Evolutionary conservation across 2,888 invertebrate genomes (phyloP).

Genomic region (Polymixis flavicincta): DNA sequence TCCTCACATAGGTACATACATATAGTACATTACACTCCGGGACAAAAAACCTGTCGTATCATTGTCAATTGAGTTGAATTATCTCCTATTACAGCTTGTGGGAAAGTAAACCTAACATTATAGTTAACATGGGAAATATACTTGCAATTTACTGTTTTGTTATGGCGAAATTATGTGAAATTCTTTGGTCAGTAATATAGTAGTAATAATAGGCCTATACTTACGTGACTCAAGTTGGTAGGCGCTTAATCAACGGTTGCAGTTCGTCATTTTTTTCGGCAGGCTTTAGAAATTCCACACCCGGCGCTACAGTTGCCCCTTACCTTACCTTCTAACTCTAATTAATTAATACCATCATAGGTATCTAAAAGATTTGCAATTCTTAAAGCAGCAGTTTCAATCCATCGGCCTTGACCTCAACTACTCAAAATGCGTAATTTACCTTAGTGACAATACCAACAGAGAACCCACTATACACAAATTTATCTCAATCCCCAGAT

Average conservation of each 20-base stretch:
- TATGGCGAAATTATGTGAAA: slow-evolving; percentile 56
- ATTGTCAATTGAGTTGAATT: slow-evolving; percentile 64
- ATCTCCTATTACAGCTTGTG: slow-evolving; percentile 59
- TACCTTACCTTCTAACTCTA: background rate
- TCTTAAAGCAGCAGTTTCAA: too few species aligned
- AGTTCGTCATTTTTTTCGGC: background rate
- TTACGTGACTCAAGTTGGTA: background rate
- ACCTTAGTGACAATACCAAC: too few species aligned
- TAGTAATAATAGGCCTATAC: slow-evolving; percentile 24
- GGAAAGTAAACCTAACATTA: slow-evolving; percentile 57
- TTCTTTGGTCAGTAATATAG: slow-evolving; percentile 47
- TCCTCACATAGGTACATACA: slow-evolving; percentile 31
- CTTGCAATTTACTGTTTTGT: slow-evolving; percentile 42
- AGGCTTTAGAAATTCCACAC: background rate
- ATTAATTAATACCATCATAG: too few species aligned
- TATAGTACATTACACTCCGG: slow-evolving; percentile 52
- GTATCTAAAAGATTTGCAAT: too few species aligned
- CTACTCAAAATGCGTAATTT: too few species aligned
- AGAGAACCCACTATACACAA: too few species aligned
- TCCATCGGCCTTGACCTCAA: too few species aligned
- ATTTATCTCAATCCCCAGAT: too few species aligned
- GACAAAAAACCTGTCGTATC: slow-evolving; percentile 68
- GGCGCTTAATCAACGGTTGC: background rate
- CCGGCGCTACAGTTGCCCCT: background rate
- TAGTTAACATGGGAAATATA: slow-evolving; percentile 57